Percentiles rank a stretch among this genome's conserved stretches.
Evolutionary conservation across 2,797 vertebrate species (phyloP).

Genomic region (Acanthurus lineatus): DNA sequence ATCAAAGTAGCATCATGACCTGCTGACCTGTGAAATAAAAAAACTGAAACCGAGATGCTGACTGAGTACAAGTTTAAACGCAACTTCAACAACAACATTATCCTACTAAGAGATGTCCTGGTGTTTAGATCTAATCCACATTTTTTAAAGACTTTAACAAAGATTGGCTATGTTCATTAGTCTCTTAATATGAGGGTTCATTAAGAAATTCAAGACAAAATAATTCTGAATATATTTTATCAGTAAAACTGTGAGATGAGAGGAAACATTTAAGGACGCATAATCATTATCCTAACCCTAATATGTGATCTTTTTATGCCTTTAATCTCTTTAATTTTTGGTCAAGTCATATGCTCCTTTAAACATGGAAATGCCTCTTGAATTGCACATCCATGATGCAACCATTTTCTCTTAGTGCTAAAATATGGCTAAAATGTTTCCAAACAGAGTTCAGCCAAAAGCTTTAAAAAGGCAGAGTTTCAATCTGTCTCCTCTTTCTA

Average conservation of each 20-base stretch:
- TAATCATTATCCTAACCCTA: background rate
- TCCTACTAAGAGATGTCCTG: background rate
- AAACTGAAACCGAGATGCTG: background rate
- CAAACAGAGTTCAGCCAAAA: background rate
- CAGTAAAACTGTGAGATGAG: background rate
- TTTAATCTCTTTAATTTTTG: background rate
- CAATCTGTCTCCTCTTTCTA: background rate
- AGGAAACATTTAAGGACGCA: background rate
- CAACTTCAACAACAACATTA: background rate
- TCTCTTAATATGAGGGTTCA: background rate
- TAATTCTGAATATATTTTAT: background rate
- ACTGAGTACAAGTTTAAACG: background rate
- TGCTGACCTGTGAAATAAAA: conserved; percentile 23
- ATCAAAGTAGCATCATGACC: background rate
- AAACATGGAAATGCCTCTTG: background rate
- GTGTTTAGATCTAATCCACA: background rate
- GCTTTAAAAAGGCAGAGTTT: too few relatives aligned
- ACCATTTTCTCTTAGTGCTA: too few relatives aligned
- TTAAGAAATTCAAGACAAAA: background rate
- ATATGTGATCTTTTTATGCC: background rate
- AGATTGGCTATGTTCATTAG: background rate
- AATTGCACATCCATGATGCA: too few relatives aligned
- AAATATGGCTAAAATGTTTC: background rate
- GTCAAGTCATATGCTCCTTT: background rate
- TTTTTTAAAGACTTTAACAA: conserved; percentile 9